phyloP scores from a whole-genome alignment of 2,113 vertebrate species.

The Microcebus tavaratra region DNA sequence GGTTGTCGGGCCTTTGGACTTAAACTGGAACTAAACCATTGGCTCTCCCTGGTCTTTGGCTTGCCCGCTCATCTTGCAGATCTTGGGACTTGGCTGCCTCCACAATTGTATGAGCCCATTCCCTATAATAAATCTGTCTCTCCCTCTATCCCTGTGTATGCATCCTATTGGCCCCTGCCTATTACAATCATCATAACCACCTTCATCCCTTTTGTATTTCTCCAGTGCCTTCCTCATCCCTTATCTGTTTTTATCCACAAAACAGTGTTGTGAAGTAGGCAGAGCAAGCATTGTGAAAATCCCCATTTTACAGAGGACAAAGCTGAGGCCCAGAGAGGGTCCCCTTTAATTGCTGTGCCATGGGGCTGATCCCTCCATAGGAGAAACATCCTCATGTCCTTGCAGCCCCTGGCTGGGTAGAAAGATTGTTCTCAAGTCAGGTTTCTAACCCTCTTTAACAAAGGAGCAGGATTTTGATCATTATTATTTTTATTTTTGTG shows the following conservation, averaged over 20 bases:
- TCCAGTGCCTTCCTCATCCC: background rate
- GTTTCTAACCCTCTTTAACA: background rate
- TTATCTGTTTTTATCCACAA: background rate
- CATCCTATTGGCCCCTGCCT: background rate
- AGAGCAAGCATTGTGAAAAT: background rate
- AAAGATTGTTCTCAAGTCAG: background rate
- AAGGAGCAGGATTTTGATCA: background rate
- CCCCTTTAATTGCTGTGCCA: background rate
- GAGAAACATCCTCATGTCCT: background rate
- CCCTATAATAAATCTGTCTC: background rate
- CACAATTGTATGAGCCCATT: background rate
- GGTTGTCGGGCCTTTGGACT: background rate
- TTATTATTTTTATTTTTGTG: constrained; percentile 25
- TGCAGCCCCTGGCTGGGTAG: background rate
- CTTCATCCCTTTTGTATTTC: background rate
- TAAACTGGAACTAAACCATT: background rate
- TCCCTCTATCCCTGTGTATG: background rate
- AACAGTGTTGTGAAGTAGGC: background rate
- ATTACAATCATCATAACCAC: background rate
- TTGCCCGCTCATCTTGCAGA: background rate
- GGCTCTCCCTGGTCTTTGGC: background rate
- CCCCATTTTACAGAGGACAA: background rate
- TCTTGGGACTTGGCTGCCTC: background rate
- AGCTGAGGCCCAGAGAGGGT: background rate
- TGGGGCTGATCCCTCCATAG: no score